Conservation (phyloP, 2,113 vertebrate genomes). For the Acanthisitta chloris region DNA sequence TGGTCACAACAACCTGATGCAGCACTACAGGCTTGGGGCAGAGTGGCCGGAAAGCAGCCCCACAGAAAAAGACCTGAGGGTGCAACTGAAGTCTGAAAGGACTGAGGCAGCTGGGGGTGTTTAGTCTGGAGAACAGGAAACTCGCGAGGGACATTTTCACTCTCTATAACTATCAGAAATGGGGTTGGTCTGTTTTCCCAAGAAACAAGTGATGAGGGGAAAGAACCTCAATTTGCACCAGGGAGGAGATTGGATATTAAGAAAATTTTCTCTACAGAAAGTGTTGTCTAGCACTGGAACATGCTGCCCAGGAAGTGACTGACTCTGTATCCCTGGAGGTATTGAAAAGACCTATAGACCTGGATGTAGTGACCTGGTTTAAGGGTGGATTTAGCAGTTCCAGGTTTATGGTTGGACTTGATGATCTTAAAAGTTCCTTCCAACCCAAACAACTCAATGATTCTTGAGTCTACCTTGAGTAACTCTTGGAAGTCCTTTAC, state of each 20-base stretch:
- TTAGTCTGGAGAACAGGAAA: background rate
- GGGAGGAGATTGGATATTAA: background rate
- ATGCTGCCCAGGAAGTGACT: background rate
- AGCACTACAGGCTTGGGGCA: background rate
- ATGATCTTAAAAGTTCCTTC: background rate
- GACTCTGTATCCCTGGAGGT: no score
- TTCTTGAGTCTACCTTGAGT: background rate
- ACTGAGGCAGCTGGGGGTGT: background rate
- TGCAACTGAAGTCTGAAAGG: no score
- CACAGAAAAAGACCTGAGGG: fast-evolving
- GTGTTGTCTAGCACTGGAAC: background rate
- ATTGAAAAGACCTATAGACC: background rate
- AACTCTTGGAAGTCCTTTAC: background rate
- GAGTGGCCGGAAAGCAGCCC: background rate
- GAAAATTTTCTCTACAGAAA: background rate
- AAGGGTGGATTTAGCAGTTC: background rate
- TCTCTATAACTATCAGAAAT: background rate
- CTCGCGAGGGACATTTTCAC: background rate
- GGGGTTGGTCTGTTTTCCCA: background rate
- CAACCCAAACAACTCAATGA: background rate
- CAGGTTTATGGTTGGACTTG: fast-evolving
- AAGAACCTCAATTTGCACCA: background rate
- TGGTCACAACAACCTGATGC: background rate
- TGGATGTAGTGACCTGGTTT: background rate
- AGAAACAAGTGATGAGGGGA: background rate